A percentile compares a stretch with the other conserved stretches of the same genome.
Evolutionary conservation across 2,113 vertebrate genomes (phyloP).

Genomic region (Anser cygnoides): DNA sequence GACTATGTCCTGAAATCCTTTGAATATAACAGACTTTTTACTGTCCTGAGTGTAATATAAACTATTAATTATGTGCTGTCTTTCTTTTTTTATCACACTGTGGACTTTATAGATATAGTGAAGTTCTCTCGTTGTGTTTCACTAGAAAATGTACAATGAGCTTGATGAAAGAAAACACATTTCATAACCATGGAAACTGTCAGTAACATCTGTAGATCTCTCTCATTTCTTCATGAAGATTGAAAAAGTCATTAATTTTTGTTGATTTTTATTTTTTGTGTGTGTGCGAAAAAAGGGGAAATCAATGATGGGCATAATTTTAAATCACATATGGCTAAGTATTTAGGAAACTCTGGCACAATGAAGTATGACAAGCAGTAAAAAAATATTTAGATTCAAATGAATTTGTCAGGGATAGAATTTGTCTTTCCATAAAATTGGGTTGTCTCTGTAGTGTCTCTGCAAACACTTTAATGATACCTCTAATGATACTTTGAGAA

Average conservation of each 20-base stretch:
- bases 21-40: slow-evolving; percentile 19
- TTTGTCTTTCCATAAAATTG: slow-evolving; percentile 19
- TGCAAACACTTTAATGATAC: slow-evolving; percentile 43
- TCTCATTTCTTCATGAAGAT: slow-evolving; percentile 43
- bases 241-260: slow-evolving; percentile 61
- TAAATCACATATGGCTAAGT: slow-evolving; percentile 55
- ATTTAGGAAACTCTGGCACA: slow-evolving; percentile 43
- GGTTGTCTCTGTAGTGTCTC: slow-evolving; percentile 1
- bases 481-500: slow-evolving; percentile 36
- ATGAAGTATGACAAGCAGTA: background rate
- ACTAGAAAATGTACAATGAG: slow-evolving; percentile 53
- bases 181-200: slow-evolving; percentile 70
- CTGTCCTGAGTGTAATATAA: slow-evolving; percentile 34
- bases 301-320: slow-evolving; percentile 58
- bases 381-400: slow-evolving; percentile 67
- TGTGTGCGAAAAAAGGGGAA: slow-evolving; percentile 4
- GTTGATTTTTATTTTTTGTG: slow-evolving; percentile 41
- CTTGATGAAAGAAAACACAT: slow-evolving; percentile 53
- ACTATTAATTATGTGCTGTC: slow-evolving; percentile 48
- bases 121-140: slow-evolving; percentile 51
- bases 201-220: slow-evolving; percentile 60
- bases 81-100: slow-evolving; percentile 43
- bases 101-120: slow-evolving; percentile 37
- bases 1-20: background rate
- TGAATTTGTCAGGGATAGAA: slow-evolving; percentile 36